Conservation (phyloP, 2,888 invertebrate species). For the Patella ulyssiponensis region DNA sequence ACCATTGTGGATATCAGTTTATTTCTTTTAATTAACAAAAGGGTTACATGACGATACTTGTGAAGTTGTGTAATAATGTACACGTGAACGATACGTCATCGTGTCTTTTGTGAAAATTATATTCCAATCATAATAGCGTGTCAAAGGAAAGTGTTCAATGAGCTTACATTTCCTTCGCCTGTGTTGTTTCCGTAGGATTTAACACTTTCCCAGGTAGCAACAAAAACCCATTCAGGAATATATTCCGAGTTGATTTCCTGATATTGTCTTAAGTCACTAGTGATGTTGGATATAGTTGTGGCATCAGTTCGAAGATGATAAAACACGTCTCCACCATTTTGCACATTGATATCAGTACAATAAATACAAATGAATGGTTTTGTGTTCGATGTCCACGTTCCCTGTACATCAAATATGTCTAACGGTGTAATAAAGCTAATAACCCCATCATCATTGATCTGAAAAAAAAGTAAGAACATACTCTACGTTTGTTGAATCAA, state of each 20-base stretch:
- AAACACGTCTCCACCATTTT: neutral
- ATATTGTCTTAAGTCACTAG: neutral
- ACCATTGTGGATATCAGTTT: too few species aligned
- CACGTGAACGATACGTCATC: too few species aligned
- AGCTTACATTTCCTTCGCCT: neutral
- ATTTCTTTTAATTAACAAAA: too few species aligned
- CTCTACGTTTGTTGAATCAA: too few species aligned
- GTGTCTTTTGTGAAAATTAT: too few species aligned
- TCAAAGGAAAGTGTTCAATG: too few species aligned
- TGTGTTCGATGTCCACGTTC: neutral
- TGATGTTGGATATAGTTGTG: neutral
- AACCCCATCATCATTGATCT: neutral
- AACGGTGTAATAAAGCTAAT: neutral
- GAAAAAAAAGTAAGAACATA: neutral
- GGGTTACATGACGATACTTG: too few species aligned
- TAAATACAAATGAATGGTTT: neutral
- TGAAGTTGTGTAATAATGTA: too few species aligned
- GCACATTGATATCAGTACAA: neutral
- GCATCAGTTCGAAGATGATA: neutral
- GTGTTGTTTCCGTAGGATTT: neutral
- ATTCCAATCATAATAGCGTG: too few species aligned
- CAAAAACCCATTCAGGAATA: neutral
- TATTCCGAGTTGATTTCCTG: neutral
- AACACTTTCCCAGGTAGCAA: neutral
- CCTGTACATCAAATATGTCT: neutral